Base-by-base conservation (phyloP, 2,113 vertebrate species). In the Columbina picui region DNA sequence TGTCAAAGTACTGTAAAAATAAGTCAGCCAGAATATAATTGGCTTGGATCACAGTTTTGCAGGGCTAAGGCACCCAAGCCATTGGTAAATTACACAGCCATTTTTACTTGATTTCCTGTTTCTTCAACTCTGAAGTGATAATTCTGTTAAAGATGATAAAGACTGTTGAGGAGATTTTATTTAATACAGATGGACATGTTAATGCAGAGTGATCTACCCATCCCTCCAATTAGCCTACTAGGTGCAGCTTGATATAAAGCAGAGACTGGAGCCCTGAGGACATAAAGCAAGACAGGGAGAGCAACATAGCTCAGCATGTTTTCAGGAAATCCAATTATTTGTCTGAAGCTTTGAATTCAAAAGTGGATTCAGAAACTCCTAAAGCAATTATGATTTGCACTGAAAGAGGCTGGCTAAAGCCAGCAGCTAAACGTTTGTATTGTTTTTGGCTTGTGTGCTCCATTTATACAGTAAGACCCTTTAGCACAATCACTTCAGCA, bases 291-390 rank as follows among this genome's bases (percentile, higher is more conserved):
- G 97, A 98, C 98, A 98, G 98, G 94, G 95, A 98, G 94, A 98
- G 98, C 94, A 97, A 98, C 98, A 98, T 97, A 98, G 97, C 98
- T 99, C 98, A 98, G 98, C 98, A 98, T 98, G 98, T 98, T 98
- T 98, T 96, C 97, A 96, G 98, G 98, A 98, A 98, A 98, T 98
- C 98, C 98, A 98, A 98, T 98, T 98, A 98, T 98, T 98, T 98
- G 98, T 98, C 97, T 97, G 96, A 98, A 98, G 98, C 98, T 98
- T 99, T 98, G 97, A 98, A 98, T 98, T 98, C 98, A 98, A 97
- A 98, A 98, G 96, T 97, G 96, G 96, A 98, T 98, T 98, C 97
- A 96, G 97, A 97, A 98, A 98, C 97, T 98, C 98, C 98, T 98
- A 98, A 98, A 98, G 98, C 98, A 98, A 98, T 98, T 98, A 98